phyloP scores from a whole-genome alignment of 2,113 vertebrate genomes.

The Corythaeola cristata region DNA sequence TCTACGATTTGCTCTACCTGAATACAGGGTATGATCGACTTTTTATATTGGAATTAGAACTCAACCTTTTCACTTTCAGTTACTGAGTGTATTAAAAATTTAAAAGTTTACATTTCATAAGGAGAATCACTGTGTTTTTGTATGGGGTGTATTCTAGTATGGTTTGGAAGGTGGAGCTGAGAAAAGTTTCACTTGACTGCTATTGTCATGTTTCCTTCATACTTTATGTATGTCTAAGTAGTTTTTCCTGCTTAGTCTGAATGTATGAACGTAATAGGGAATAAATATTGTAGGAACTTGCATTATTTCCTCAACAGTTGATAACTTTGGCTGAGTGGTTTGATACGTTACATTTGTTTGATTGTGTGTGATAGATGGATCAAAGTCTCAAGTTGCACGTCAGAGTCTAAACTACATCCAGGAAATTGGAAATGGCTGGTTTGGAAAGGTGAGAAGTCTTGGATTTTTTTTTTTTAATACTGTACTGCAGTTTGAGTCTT shows the following conservation, averaged over 20 bases:
- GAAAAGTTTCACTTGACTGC: neutral
- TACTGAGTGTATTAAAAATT: neutral
- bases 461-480: neutral
- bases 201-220: neutral
- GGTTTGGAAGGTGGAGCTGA: neutral
- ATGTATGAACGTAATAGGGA: neutral
- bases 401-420: constrained; percentile 97
- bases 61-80: neutral
- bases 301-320: neutral
- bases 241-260: neutral
- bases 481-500: neutral
- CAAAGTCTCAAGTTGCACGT: constrained; percentile 86
- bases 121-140: neutral
- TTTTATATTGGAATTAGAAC: neutral
- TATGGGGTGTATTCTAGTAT: neutral
- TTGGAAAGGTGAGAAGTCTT: constrained; percentile 88
- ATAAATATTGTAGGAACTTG: neutral
- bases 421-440: constrained; percentile 96
- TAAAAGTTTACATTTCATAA: neutral
- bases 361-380: constrained; percentile 81
- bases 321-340: neutral
- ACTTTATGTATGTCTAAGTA: neutral
- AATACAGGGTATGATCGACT: neutral
- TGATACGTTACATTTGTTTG: neutral
- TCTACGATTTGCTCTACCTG: neutral